phyloP scores from a whole-genome alignment of 2,888 invertebrate genomes.

The Bugula neritina region DNA sequence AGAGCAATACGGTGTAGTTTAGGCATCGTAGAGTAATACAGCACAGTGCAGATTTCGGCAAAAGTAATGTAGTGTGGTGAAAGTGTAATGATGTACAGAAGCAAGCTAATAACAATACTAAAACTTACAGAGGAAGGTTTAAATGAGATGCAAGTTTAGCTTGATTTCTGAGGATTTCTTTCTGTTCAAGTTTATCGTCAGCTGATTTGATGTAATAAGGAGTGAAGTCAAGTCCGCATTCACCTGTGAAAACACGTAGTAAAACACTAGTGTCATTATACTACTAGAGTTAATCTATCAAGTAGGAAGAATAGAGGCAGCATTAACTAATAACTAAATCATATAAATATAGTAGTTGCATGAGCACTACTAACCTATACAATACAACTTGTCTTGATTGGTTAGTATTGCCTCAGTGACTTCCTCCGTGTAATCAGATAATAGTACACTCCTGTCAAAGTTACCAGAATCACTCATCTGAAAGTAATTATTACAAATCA shows the following conservation, averaged over 20 bases:
- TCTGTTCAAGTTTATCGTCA: constrained; percentile 49
- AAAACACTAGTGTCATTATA: too few species aligned
- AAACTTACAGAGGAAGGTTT: constrained; percentile 37
- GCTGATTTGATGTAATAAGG: constrained; percentile 44
- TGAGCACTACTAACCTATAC: constrained; percentile 15
- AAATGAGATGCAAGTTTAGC: constrained; percentile 39
- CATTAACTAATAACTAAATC: too few species aligned
- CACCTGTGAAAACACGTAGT: constrained; percentile 6
- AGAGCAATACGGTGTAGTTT: too few species aligned
- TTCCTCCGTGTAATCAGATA: constrained; percentile 8
- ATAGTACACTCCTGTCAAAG: constrained; percentile 22
- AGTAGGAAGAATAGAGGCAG: too few species aligned
- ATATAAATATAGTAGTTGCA: too few species aligned
- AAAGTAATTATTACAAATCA: too few species aligned
- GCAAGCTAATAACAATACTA: too few species aligned
- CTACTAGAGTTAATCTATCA: too few species aligned
- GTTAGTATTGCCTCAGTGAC: background rate
- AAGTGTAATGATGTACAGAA: too few species aligned
- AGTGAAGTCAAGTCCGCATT: constrained; percentile 52
- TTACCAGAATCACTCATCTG: constrained; percentile 16
- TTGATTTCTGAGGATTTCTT: constrained; percentile 48
- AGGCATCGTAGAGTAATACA: too few species aligned
- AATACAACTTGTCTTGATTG: background rate
- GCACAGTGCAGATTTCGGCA: too few species aligned
- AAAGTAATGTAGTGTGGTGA: too few species aligned